Base-by-base conservation (phyloP, 2,113 vertebrate genomes). In the Spilogale gracilis region DNA sequence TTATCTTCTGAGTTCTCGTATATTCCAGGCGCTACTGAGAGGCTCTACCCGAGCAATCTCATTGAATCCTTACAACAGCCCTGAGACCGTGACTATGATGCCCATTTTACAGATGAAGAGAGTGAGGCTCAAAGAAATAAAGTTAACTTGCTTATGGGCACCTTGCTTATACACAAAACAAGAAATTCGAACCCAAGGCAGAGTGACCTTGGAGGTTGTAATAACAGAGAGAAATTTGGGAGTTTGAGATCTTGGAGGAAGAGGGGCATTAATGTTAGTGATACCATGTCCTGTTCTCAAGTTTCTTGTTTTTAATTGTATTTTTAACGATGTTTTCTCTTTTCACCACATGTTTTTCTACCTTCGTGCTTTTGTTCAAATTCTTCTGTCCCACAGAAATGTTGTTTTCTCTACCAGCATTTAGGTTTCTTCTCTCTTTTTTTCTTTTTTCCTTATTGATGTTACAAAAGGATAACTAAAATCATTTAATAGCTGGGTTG, bases 301-400 rank as follows among this genome's bases (percentile, higher is more conserved):
- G 12, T 61, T 69, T 84, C 91, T 58, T 97, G 45, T 61, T 91
- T 92, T 73, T 56, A 30, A 71, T 63, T 88, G 87, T 83, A 25
- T 5, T 87, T 84, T 86, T 86, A 60, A 56, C 9, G 79, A 0
- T 54, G 32, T 93, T 73, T 45, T 76, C 45, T 82, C 27, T 63
- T 60, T 91, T 50, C 0, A 32, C 20, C 25, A 3, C 12, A 2
- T 61, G 43, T n/a, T 89, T 95, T 91, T 63, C 88, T 54, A 45
- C 56, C 58, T 76, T 67, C 17, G 0, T 74, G n/a, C 21, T 89
- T 95, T 82, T 95, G n/a, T 81, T 97, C 73, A 93, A 52, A 85
- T 95, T 88, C 52, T 88, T 93, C 65, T 52, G 32, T 86, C 65
- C 48, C 79, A 82, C 21, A 58, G 50, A 71, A 88, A 96, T 54